A percentile compares a stretch with the other conserved stretches of the same genome.
phyloP scores from a whole-genome alignment of 2,113 vertebrate genomes.

The Fulmarus glacialis region DNA sequence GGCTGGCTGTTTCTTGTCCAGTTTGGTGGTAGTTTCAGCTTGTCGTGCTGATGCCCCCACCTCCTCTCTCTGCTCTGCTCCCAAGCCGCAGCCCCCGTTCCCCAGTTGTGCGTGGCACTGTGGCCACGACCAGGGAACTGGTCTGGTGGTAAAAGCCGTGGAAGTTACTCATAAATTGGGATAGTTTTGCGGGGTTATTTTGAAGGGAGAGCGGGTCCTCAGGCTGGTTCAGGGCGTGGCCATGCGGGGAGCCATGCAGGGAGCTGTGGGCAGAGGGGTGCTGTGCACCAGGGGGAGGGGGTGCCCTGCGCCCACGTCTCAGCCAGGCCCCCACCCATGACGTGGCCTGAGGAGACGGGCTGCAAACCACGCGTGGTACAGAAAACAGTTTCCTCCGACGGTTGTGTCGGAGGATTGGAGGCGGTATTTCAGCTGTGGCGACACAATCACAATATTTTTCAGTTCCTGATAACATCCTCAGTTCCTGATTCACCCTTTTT shows the following conservation, averaged over 20 bases:
- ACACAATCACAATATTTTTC: neutral
- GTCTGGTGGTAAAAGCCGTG: neutral
- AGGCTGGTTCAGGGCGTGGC: neutral
- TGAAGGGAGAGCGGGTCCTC: neutral
- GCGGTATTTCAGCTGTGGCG: neutral
- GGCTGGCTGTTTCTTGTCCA: neutral
- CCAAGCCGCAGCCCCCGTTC: neutral
- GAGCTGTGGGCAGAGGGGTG: neutral
- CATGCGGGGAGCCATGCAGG: too few species aligned
- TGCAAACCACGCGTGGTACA: neutral
- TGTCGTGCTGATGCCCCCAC: neutral
- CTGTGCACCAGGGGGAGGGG: neutral
- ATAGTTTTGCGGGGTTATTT: neutral
- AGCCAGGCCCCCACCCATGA: neutral
- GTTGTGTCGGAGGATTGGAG: neutral
- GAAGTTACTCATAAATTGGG: neutral
- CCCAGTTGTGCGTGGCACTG: too few species aligned
- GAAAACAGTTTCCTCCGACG: neutral
- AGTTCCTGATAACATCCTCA: neutral
- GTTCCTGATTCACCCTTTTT: neutral
- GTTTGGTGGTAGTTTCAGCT: neutral
- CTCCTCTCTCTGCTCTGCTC: neutral
- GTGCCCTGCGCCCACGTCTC: neutral
- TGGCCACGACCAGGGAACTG: accelerated
- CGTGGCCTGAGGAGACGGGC: accelerated